Conservation (phyloP, 2,888 invertebrate genomes). For the Nemotelus nigrinus region DNA sequence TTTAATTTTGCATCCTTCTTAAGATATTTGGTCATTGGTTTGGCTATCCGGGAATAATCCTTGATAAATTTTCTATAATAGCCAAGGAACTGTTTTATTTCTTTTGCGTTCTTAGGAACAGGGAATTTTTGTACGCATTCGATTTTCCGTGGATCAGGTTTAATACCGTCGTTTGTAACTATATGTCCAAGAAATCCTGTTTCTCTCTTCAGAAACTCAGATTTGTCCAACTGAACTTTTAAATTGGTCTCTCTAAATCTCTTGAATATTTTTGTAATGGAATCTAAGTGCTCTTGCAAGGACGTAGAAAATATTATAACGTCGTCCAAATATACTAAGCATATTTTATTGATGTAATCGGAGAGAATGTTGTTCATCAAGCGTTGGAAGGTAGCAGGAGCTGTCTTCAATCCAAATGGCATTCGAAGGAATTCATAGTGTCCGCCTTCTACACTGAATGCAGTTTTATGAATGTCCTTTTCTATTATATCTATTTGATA, state of each 20-base stretch:
- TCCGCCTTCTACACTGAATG: no score
- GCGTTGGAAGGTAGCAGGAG: conserved; percentile 47
- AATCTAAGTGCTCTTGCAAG: neutral
- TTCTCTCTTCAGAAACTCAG: no score
- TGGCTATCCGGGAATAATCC: neutral
- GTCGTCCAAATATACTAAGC: conserved; percentile 11
- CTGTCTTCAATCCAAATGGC: conserved; percentile 16
- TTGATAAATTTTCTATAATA: conserved; percentile 53
- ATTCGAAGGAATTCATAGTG: neutral
- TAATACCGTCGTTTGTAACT: neutral
- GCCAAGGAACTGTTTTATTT: conserved; percentile 49
- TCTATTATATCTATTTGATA: no score
- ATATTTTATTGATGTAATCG: conserved; percentile 42
- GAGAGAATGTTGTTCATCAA: conserved; percentile 44
- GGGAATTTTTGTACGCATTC: conserved; percentile 47
- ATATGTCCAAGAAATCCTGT: neutral
- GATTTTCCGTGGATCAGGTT: conserved; percentile 52
- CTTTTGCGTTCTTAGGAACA: conserved; percentile 49
- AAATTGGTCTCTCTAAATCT: neutral
- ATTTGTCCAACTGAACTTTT: neutral
- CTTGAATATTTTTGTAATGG: neutral
- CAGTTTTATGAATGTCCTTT: no score
- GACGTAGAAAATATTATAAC: conserved; percentile 24
- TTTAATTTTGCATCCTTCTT: conserved; percentile 46
- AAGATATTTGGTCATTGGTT: conserved; percentile 39